Evolutionary conservation across 1,140 invertebrate genomes (phyloP).

Genomic region (Parapsyche elsis): DNA sequence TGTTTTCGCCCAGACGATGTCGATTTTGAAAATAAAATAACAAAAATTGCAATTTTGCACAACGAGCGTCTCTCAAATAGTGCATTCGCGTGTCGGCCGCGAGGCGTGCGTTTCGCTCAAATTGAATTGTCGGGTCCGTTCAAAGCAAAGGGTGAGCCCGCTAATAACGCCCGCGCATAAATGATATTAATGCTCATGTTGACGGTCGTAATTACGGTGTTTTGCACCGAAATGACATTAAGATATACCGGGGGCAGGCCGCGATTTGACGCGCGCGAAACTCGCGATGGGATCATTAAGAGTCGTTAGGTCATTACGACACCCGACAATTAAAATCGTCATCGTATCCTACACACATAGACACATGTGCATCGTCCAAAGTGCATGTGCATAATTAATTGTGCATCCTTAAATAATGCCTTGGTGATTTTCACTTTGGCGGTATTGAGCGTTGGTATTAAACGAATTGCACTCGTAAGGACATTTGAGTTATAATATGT

Average conservation of each 20-base stretch:
- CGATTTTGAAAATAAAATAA: too few species aligned
- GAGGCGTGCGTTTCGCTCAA: neutral
- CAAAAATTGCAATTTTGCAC: too few species aligned
- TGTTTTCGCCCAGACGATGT: too few species aligned
- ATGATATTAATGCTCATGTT: constrained; percentile 37
- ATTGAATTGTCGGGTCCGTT: neutral
- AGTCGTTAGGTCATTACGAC: neutral
- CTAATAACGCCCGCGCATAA: constrained; percentile 15
- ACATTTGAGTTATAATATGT: too few species aligned
- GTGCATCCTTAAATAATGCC: too few species aligned
- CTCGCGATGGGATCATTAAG: constrained; percentile 31
- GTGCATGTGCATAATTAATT: too few species aligned
- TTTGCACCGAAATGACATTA: constrained; percentile 33
- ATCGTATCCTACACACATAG: too few species aligned
- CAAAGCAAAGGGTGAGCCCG: neutral
- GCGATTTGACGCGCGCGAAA: constrained; percentile 29
- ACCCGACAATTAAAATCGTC: too few species aligned
- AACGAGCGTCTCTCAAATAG: neutral
- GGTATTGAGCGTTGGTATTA: too few species aligned
- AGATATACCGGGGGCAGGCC: constrained; percentile 8
- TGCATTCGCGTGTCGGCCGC: neutral
- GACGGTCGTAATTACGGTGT: constrained; percentile 38
- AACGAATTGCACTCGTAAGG: too few species aligned
- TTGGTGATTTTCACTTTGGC: too few species aligned
- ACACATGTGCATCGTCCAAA: too few species aligned